These are phyloP conservation scores for Nemoura dubitans DNA, from an alignment of 2,888 invertebrate genomes.

Conservation along the genomic window DNA sequence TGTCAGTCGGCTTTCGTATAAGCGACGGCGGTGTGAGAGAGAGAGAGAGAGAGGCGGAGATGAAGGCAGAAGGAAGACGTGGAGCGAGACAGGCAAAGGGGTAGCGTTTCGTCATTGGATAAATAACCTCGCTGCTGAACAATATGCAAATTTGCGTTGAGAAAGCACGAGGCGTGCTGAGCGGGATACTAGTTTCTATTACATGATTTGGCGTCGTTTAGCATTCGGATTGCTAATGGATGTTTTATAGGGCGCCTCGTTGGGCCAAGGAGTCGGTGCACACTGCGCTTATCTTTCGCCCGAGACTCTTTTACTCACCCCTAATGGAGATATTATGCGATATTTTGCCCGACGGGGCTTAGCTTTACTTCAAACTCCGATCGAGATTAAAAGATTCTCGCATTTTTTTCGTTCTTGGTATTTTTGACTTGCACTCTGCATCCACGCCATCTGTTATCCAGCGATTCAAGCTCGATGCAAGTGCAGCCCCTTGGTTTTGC, in stretches of 20 bases:
- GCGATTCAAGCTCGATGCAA: neutral
- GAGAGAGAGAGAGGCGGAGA: neutral
- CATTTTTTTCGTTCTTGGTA: neutral
- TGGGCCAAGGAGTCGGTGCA: neutral
- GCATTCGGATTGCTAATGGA: constrained; percentile 17
- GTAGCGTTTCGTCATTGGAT: constrained; percentile 3
- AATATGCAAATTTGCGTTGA: constrained; percentile 16
- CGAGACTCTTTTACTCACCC: neutral
- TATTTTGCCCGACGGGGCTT: neutral
- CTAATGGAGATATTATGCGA: constrained; percentile 26
- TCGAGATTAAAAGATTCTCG: constrained; percentile 18
- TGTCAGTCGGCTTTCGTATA: neutral
- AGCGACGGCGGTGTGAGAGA: no score
- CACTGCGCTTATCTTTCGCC: neutral
- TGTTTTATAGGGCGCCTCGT: constrained; percentile 8
- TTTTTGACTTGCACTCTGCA: neutral
- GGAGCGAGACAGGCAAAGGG: neutral
- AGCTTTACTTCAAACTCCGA: constrained; percentile 17
- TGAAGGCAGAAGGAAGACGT: neutral
- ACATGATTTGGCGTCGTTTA: constrained; percentile 20
- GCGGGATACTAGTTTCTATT: neutral
- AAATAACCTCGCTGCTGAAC: constrained; percentile 24
- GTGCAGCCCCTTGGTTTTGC: neutral
- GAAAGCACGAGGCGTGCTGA: neutral
- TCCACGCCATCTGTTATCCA: neutral